Percentiles rank a stretch among this genome's conserved stretches.
Conservation (phyloP, 2,113 vertebrate genomes). For the Pavo muticus region DNA sequence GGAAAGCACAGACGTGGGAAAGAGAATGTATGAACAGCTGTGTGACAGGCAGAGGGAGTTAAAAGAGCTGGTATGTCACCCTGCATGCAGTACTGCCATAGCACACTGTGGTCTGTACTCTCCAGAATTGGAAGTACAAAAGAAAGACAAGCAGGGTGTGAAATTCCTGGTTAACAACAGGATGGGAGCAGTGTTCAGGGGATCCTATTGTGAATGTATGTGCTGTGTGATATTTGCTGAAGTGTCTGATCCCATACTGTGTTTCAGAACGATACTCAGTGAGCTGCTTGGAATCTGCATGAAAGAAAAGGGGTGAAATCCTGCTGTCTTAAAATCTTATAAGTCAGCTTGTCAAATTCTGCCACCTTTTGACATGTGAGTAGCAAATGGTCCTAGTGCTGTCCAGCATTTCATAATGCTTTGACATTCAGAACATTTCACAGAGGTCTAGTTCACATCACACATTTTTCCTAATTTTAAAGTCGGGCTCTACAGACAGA, state of each 20-base stretch:
- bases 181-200: constrained; percentile 32
- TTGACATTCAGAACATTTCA: background rate
- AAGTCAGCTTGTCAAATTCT: constrained; percentile 66
- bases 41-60: constrained; percentile 97
- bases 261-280: constrained; percentile 40
- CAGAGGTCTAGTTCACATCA: background rate
- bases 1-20: constrained; percentile 95
- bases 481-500: background rate
- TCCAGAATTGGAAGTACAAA: constrained; percentile 69
- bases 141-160: constrained; percentile 54
- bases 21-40: constrained; percentile 98
- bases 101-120: background rate
- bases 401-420: constrained; percentile 27
- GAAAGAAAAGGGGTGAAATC: constrained; percentile 46
- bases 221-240: constrained; percentile 15
- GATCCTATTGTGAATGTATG: constrained; percentile 17
- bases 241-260: constrained; percentile 36
- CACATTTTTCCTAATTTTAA: background rate
- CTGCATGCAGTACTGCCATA: constrained; percentile 26
- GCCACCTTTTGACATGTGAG: constrained; percentile 66
- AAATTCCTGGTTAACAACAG: constrained; percentile 47
- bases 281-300: constrained; percentile 19
- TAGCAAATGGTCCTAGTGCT: constrained; percentile 33
- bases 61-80: constrained; percentile 93
- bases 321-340: constrained; percentile 18